Evolutionary conservation across 2,888 invertebrate genomes (phyloP).

Genomic region (Tethea ocularis): DNA sequence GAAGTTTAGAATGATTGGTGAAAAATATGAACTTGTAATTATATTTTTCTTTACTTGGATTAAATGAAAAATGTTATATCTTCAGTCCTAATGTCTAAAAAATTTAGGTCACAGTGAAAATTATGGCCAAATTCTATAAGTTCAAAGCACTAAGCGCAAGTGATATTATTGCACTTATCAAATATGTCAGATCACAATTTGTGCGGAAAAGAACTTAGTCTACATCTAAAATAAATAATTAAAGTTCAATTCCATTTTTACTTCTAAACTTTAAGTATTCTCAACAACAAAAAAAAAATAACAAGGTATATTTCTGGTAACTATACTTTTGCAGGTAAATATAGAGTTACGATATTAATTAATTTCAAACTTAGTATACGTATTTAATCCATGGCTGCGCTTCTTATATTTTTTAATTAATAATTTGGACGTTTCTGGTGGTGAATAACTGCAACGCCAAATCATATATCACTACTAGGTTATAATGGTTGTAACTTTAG

Average conservation of each 20-base stretch:
- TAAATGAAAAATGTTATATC: not conserved
- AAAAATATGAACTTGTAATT: no score
- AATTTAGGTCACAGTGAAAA: conserved; percentile 20
- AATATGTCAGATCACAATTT: conserved; percentile 54
- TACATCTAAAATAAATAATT: conserved; percentile 38
- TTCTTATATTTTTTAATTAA: not conserved
- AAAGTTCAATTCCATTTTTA: conserved; percentile 24
- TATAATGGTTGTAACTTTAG: conserved; percentile 49
- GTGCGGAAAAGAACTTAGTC: conserved; percentile 55
- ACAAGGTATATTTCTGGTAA: conserved; percentile 27
- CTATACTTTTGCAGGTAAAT: conserved; percentile 16
- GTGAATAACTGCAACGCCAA: conserved; percentile 26
- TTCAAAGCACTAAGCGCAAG: conserved; percentile 55
- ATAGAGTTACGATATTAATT: not conserved
- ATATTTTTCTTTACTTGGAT: not conserved
- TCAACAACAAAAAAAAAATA: conserved; percentile 16
- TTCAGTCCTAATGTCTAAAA: conserved; percentile 1
- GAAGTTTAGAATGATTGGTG: not conserved
- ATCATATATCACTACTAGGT: conserved; percentile 32
- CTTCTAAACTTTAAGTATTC: conserved; percentile 4
- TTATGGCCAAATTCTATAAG: conserved; percentile 46
- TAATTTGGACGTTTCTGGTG: not conserved
- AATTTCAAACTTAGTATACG: not conserved
- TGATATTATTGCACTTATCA: conserved; percentile 54
- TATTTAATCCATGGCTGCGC: not conserved